Conservation (phyloP, 1,140 invertebrate species). For the Dufourea novaeangliae region DNA sequence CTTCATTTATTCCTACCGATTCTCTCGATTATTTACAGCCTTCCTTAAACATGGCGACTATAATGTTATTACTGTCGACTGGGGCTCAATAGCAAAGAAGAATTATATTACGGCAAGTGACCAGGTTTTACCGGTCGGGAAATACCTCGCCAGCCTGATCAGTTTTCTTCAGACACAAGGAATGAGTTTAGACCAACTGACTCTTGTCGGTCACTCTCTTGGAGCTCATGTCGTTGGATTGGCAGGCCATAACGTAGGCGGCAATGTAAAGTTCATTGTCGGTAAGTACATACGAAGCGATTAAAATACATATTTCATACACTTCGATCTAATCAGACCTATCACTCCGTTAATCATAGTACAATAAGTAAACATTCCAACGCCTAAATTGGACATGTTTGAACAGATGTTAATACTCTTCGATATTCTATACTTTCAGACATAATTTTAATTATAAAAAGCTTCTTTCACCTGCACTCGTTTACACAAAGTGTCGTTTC, state of each 20-base stretch:
- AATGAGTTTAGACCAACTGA: conserved; percentile 80
- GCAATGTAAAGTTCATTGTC: conserved; percentile 59
- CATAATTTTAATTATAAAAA: too few relatives aligned
- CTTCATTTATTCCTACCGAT: neutral
- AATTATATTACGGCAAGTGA: conserved; percentile 79
- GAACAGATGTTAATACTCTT: too few relatives aligned
- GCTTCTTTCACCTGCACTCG: too few relatives aligned
- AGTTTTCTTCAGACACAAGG: conserved; percentile 81
- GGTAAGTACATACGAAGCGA: conserved; percentile 70
- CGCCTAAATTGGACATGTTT: too few relatives aligned
- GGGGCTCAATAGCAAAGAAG: conserved; percentile 80
- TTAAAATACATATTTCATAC: too few relatives aligned
- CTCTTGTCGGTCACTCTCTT: conserved; percentile 80
- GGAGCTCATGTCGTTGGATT: conserved; percentile 81
- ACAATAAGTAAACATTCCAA: too few relatives aligned
- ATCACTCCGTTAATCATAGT: too few relatives aligned
- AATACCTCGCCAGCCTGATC: conserved; percentile 83
- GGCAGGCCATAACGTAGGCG: conserved; percentile 56
- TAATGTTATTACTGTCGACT: conserved; percentile 86
- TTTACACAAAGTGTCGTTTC: too few relatives aligned
- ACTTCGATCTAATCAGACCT: too few relatives aligned
- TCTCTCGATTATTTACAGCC: conserved; percentile 73
- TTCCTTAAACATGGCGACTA: conserved; percentile 82
- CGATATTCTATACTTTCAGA: too few relatives aligned
- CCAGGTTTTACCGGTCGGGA: conserved; percentile 83